These are phyloP conservation scores for Entomobrya proxima DNA, from an alignment of 2,888 invertebrate genomes.

Conservation along the genomic window DNA sequence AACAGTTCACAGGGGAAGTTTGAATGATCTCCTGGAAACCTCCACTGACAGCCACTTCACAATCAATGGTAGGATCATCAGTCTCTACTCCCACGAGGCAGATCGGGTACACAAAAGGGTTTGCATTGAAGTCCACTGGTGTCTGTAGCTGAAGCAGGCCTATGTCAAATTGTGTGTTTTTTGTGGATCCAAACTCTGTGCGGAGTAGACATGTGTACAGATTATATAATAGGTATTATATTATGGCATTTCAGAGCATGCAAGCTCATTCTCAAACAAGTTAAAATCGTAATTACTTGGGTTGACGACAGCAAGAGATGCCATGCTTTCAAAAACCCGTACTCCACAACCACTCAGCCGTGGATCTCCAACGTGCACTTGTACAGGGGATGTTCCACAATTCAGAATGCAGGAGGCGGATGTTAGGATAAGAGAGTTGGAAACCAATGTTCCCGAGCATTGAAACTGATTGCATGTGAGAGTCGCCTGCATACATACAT, in stretches of 20 bases:
- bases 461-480: background rate
- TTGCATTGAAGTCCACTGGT: slow-evolving; percentile 26
- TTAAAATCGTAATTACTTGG: slow-evolving; percentile 16
- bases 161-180: slow-evolving; percentile 2
- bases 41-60: slow-evolving; percentile 18
- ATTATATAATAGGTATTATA: background rate
- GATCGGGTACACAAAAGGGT: slow-evolving; percentile 39
- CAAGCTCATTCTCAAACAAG: background rate
- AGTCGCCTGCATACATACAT: slow-evolving; percentile 3
- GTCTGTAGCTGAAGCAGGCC: slow-evolving; percentile 1
- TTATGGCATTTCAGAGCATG: background rate
- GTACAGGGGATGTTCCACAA: slow-evolving; percentile 27
- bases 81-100: slow-evolving; percentile 35
- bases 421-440: background rate
- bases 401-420: slow-evolving; percentile 15
- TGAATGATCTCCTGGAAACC: background rate
- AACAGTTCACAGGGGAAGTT: slow-evolving; percentile 21
- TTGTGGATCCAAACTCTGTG: background rate
- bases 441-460: slow-evolving; percentile 34
- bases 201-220: background rate
- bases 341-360: background rate
- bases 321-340: background rate
- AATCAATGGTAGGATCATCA: slow-evolving; percentile 31
- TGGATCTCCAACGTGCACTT: slow-evolving; percentile 4
- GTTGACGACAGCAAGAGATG: slow-evolving; percentile 5